Evolutionary conservation across 2,797 vertebrate species (phyloP), one percentile per base, ranked within the genome.

Genomic region (Etheostoma nigrum): DNA sequence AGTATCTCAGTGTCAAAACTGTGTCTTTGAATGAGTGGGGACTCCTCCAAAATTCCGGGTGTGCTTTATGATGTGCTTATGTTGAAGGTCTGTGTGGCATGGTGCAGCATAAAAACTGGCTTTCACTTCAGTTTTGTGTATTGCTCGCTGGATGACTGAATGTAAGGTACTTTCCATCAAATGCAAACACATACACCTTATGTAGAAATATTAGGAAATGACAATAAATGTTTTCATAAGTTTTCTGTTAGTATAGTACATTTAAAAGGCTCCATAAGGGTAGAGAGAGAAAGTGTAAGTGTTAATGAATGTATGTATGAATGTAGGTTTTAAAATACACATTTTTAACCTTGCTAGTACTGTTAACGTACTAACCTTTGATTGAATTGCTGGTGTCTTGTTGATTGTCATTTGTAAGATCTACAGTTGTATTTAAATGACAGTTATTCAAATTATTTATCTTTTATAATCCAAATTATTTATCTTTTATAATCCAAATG

Each of bases 71-170:
- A 21, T 5, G 23, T n/a, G 2, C 10, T 1, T 27, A 1, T 44
- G 48, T 1, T 23, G 6, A 4, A 16, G 13, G 9, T 23, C 5
- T 27, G 8, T 3, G 21, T 47, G 13, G 4, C 16, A 0, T 3
- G 21, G 1, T 8, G 6, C 18, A 49, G 1, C 0, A 0, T 40
- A 11, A 30, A 48, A 2, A 0, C 13, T 58, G 2, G 3, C 52
- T 87, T 86, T 82, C n/a, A 53, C 42, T 85, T 87, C 82, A 45
- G 48, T n/a, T 84, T 86, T 6, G 1, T 23, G 9, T 21, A 8
- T 4, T 57, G 23, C 8, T 30, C 4, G 8, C 19, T 6, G 7
- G n/a, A 2, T 4, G 3, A 7, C 15, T 71, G 0, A 19, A 25
- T 54, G 6, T 40, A 45, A 13, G n/a, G 0, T 8, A 25, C 36